Base-by-base conservation (phyloP, 2,797 vertebrate genomes). In the Nannoperca australis region DNA sequence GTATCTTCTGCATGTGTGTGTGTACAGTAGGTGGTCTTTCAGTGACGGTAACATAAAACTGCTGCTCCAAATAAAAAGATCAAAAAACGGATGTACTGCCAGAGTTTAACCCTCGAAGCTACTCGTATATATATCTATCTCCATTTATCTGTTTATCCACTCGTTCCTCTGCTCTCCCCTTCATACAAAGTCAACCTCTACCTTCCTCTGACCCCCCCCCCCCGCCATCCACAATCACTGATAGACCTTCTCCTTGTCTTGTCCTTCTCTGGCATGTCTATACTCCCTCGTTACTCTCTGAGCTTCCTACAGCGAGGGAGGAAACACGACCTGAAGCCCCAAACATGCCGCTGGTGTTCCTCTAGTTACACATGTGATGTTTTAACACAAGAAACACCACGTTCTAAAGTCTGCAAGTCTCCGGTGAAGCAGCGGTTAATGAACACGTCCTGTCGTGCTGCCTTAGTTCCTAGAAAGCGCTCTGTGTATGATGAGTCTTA, bases 141-240 rank as follows among this genome's bases (percentile, higher is more conserved):
- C n/a, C n/a, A n/a, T n/a, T n/a, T n/a, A n/a, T n/a, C n/a, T 76
- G 73, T 88, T 81, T 83, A 75, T 68, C n/a, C 56, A 59, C 81
- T 81, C 30, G 54, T 83, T 78, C 77, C 74, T 76, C 62, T 14
- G 13, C 17, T 63, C 73, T 70, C 54, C 56, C 62, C 27, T 55
- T 53, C 66, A 51, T 22, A 38, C 18, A 79, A 66, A 70, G 80
- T 75, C 34, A 17, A 55, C 56, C 40, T 78, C 51, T 22, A 53
- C n/a, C 47, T 77, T 85, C 61, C 69, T 64, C 53, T 62, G 64
- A 75, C 78, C 18, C 7, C 38, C 61, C 44, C 66, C 59, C 11
- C 30, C 36, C 0, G 20, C 24, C 76, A 32, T 72, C 67, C 73
- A 73, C 82, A 85, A 82, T 84, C 66, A 83, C 44, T 73, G 36